Evolutionary conservation across 2,888 invertebrate species (phyloP), one percentile per base, ranked within the genome.

Genomic region (Drosophila formosana): DNA sequence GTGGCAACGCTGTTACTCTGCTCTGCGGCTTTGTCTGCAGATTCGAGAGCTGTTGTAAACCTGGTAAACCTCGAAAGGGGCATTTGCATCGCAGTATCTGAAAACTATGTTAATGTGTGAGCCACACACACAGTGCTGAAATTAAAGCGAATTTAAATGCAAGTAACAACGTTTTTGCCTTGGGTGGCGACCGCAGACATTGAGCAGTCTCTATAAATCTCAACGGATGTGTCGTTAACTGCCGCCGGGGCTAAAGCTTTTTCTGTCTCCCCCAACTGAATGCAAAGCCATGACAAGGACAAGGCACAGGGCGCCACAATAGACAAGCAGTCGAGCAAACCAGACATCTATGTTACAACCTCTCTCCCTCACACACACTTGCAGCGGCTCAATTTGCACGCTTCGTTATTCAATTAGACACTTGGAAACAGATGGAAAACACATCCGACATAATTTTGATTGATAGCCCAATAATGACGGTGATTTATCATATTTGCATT

Each of bases 401-500:
- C 82, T 88, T 88, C 89, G 88, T 90, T 85, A 90, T 90, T 90
- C 88, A 91, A 90, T 90, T 90, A 90, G 81, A 88, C 88, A 90
- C 85, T 90, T 58, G 34, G 26, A 46, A 51, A 53, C 43, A 53
- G 53, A 43, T 53, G 53, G 53, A 30, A 53, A 30, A 30, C 39
- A 56, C 52, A 55, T 68, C 72, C 72, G 61, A 78, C 79, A 81
- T 91, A 91, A 92, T 91, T 92, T 88, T 92, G 91, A 91, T 91
- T 91, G 91, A 91, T 92, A 90, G 80, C 76, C 78, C 86, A 89
- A 90, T 91, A 91, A 91, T 90, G 90, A 83, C 80, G 83, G 90
- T 91, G 90, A 92, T 92, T 91, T 90, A 91, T 91, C 91, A 90
- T 87, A 91, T 90, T 91, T 91, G 90, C 89, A 89, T 37, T 91